Conservation (phyloP, 2,888 invertebrate genomes). For the Ochropleura leucogaster region DNA sequence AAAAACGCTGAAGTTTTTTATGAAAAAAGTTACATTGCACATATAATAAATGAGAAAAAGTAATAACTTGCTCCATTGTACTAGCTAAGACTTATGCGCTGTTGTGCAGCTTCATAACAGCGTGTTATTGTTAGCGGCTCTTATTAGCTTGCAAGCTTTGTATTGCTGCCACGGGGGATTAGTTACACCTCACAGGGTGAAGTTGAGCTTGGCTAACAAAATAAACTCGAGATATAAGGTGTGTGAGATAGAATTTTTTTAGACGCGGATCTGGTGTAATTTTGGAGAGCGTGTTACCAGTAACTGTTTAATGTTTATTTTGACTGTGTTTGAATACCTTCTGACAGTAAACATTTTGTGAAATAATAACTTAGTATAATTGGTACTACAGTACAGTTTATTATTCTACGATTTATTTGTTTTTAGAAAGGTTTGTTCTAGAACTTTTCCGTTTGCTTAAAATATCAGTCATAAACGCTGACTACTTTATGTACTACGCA, state of each 20-base stretch:
- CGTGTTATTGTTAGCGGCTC: slow-evolving; percentile 41
- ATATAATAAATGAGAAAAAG: slow-evolving; percentile 11
- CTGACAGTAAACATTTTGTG: too few species aligned
- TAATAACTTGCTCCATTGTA: slow-evolving; percentile 31
- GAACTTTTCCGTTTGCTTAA: too few species aligned
- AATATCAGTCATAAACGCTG: too few species aligned
- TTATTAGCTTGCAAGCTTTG: slow-evolving; percentile 47
- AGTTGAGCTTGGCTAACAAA: slow-evolving; percentile 24
- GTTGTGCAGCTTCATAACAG: slow-evolving; percentile 38
- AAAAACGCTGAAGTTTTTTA: neutral
- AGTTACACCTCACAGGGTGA: slow-evolving; percentile 19
- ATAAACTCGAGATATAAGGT: neutral
- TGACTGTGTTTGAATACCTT: too few species aligned
- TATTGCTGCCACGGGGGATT: slow-evolving; percentile 30
- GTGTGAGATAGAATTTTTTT: neutral
- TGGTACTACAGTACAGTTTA: too few species aligned
- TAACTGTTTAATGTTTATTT: neutral
- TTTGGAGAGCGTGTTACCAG: neutral
- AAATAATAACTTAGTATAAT: too few species aligned
- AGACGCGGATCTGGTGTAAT: neutral
- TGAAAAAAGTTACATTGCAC: slow-evolving; percentile 4
- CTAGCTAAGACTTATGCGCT: slow-evolving; percentile 29
- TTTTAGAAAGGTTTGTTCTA: too few species aligned
- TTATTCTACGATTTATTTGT: too few species aligned
- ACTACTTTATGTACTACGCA: too few species aligned